Evolutionary conservation across 2,888 invertebrate genomes (phyloP).

Genomic region (Glaucopsyche alexis): DNA sequence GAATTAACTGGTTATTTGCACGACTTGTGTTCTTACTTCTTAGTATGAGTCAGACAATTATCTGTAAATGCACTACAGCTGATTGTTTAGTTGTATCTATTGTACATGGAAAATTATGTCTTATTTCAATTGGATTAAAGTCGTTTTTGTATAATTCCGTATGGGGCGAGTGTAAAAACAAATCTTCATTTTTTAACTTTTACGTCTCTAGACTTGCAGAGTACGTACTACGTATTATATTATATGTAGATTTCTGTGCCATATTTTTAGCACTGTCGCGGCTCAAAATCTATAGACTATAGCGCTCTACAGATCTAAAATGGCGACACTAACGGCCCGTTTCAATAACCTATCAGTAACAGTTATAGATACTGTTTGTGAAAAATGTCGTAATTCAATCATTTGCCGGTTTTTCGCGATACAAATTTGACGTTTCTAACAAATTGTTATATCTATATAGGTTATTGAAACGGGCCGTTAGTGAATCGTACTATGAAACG

Average conservation of each 20-base stretch:
- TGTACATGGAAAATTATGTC: background rate
- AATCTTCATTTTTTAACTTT: background rate
- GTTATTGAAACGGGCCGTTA: too few relatives aligned
- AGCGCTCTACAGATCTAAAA: background rate
- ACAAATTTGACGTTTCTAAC: too few relatives aligned
- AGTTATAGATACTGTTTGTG: too few relatives aligned
- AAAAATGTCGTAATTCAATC: too few relatives aligned
- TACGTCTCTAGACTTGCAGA: constrained; percentile 4
- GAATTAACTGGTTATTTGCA: background rate
- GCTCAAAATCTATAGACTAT: background rate
- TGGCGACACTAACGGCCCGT: too few relatives aligned
- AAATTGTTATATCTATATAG: too few relatives aligned
- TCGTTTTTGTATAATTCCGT: background rate
- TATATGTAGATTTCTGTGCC: constrained; percentile 4
- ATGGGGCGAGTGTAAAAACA: background rate
- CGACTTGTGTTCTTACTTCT: constrained; percentile 3
- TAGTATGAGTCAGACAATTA: constrained; percentile 27
- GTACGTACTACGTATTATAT: too few relatives aligned
- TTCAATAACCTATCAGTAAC: too few relatives aligned
- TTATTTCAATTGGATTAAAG: background rate
- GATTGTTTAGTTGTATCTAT: constrained; percentile 11
- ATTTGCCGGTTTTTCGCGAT: too few relatives aligned
- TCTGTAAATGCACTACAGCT: constrained; percentile 24
- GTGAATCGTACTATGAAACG: too few relatives aligned
- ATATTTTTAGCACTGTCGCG: background rate